Conservation (phyloP, 2,113 vertebrate genomes). For the Tympanuchus pallidicinctus region DNA sequence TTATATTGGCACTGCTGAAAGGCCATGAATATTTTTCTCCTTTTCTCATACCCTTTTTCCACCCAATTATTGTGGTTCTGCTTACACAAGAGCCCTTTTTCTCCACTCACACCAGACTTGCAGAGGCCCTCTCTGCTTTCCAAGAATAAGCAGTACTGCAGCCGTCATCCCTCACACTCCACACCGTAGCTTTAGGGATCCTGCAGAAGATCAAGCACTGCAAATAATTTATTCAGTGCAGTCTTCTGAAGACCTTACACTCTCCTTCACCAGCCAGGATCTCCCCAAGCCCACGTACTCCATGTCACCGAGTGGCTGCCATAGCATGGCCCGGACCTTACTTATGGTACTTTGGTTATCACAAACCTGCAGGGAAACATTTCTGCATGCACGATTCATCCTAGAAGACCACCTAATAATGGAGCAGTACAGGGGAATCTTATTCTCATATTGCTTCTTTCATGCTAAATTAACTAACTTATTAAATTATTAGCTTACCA, state of each 20-base stretch:
- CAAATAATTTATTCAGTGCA: background rate
- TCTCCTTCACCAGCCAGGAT: no score
- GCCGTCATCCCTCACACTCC: background rate
- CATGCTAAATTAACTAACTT: background rate
- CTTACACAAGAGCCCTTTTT: background rate
- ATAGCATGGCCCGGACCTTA: background rate
- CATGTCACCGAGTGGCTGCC: no score
- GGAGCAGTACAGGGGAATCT: background rate
- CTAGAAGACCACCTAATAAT: background rate
- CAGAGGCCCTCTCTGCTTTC: background rate
- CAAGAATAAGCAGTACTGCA: background rate
- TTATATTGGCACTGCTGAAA: background rate
- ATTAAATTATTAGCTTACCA: constrained; percentile 24
- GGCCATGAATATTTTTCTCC: background rate
- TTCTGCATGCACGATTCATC: background rate
- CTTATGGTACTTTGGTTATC: background rate
- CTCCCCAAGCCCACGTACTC: no score
- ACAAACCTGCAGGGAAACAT: background rate
- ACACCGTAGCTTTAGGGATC: background rate
- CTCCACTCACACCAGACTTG: background rate
- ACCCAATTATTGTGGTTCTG: background rate
- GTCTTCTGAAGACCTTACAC: no score
- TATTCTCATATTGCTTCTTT: background rate
- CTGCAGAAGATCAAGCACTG: background rate
- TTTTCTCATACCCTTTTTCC: background rate